Percentiles rank a stretch among this genome's conserved stretches.
phyloP scores from a whole-genome alignment of 2,113 vertebrate species.

The Ifrita kowaldi region DNA sequence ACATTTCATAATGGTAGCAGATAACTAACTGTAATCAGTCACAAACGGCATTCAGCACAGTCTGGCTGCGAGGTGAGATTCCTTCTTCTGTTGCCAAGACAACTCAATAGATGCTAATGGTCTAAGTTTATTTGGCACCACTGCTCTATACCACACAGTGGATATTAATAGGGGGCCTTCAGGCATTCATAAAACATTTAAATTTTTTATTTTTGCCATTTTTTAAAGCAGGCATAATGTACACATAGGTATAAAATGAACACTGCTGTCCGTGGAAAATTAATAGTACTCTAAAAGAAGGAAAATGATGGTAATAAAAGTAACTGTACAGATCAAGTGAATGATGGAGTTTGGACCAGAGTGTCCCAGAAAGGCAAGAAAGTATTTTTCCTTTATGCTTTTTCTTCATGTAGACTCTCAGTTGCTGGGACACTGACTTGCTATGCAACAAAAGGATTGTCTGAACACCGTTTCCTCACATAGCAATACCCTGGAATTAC shows the following conservation, averaged over 20 bases:
- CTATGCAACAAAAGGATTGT: neutral
- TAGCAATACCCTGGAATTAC: neutral
- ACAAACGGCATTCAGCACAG: neutral
- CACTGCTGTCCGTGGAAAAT: neutral
- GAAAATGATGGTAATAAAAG: neutral
- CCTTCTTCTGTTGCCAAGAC: conserved; percentile 43
- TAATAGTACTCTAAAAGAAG: neutral
- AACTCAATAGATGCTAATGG: conserved; percentile 24
- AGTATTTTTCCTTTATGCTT: neutral
- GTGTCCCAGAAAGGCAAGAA: neutral
- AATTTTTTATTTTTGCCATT: conserved; percentile 24
- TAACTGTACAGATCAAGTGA: neutral
- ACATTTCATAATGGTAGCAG: neutral
- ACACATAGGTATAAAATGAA: conserved; percentile 1
- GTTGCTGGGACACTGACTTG: neutral
- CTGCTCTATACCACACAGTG: neutral
- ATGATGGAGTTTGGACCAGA: neutral
- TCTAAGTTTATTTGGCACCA: conserved; percentile 8
- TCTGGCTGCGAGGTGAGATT: neutral
- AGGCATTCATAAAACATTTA: conserved; percentile 36
- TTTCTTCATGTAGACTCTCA: neutral
- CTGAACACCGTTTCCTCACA: neutral
- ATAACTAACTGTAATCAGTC: neutral
- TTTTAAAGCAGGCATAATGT: neutral
- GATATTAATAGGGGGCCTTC: neutral